Percentiles rank a stretch among this genome's conserved stretches.
phyloP scores from a whole-genome alignment of 2,113 vertebrate species.

The Solenodon paradoxus region DNA sequence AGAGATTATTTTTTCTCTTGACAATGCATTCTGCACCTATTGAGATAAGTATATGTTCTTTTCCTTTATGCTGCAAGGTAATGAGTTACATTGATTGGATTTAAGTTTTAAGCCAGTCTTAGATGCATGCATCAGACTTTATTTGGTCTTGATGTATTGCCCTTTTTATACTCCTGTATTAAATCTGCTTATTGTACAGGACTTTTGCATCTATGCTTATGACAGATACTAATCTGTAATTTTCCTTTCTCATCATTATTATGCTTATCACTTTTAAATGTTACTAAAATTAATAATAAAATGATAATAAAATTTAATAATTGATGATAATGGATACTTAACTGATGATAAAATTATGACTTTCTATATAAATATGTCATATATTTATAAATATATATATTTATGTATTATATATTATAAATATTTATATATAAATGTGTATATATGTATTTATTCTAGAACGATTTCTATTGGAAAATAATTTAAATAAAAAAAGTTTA shows the following conservation, averaged over 20 bases:
- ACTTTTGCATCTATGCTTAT: background rate
- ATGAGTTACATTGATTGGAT: background rate
- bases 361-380: no score
- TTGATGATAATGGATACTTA: no score
- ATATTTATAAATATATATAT: no score
- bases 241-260: background rate
- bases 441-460: background rate
- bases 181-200: background rate
- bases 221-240: background rate
- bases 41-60: background rate
- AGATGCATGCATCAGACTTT: background rate
- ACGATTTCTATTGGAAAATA: background rate
- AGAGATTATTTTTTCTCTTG: background rate
- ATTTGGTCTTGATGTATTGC: background rate
- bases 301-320: no score
- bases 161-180: background rate
- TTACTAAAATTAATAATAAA: background rate
- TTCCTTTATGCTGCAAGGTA: background rate
- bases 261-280: background rate
- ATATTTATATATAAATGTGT: no score
- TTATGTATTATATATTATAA: no score
- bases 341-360: no score
- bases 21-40: background rate
- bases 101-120: background rate
- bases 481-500: background rate